A percentile compares a stretch with the other conserved stretches of the same genome.
These are phyloP conservation scores for Temnothorax curvispinosus DNA, from an alignment of 1,140 invertebrate genomes.

Conservation along the genomic window DNA sequence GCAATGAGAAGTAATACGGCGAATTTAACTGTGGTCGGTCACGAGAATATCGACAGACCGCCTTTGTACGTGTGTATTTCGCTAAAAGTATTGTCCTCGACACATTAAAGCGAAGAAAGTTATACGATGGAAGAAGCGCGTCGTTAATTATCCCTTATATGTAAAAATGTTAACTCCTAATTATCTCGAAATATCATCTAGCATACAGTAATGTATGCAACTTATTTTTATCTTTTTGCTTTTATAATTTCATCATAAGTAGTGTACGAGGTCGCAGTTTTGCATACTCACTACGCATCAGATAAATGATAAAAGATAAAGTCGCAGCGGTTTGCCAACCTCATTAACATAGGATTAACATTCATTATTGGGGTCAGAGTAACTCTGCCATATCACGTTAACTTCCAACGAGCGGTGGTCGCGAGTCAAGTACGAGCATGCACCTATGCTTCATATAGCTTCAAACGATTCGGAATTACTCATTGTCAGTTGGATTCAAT, in stretches of 20 bases:
- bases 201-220: not conserved
- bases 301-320: conserved; percentile 47
- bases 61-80: not conserved
- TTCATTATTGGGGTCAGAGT: conserved; percentile 16
- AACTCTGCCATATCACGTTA: conserved; percentile 1
- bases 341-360: conserved; percentile 54
- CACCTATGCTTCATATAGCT: not conserved
- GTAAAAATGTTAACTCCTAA: not conserved
- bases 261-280: not conserved
- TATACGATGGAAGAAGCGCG: not conserved
- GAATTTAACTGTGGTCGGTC: not conserved
- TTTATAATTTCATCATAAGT: not conserved
- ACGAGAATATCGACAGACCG: not conserved
- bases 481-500: not conserved
- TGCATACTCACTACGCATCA: conserved; percentile 27
- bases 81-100: not conserved
- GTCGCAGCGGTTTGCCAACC: not conserved
- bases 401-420: not conserved
- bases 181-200: not conserved
- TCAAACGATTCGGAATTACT: not conserved
- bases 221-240: not conserved
- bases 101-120: not conserved
- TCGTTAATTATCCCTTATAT: not conserved
- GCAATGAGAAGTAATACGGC: not conserved
- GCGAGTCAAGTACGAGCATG: not conserved